These are phyloP conservation scores for Caenorhabditis briggsae DNA, from an alignment of 1,140 invertebrate species.

Conservation along the genomic window DNA sequence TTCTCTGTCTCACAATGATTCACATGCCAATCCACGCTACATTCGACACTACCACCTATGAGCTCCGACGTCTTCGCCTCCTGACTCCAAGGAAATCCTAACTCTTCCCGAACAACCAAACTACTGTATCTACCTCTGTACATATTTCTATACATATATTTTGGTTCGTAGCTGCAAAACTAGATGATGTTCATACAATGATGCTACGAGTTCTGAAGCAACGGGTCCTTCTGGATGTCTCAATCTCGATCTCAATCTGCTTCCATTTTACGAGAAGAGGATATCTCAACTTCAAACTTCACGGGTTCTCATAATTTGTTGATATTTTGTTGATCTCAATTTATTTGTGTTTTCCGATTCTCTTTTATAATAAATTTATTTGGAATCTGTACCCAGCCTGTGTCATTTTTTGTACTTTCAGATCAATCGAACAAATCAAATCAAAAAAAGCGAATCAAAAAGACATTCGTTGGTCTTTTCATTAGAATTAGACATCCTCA, in stretches of 20 bases:
- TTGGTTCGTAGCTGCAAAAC: slow-evolving; percentile 1
- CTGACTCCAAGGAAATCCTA: neutral
- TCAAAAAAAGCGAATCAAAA: neutral
- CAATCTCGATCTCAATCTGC: neutral
- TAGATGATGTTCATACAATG: neutral
- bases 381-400: neutral
- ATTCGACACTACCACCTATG: slow-evolving; percentile 19
- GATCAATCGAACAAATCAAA: neutral
- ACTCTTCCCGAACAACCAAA: neutral
- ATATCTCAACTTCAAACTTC: neutral
- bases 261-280: neutral
- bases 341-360: neutral
- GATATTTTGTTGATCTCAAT: slow-evolving; percentile 21
- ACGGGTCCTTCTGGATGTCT: neutral
- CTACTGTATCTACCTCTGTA: slow-evolving; percentile 16
- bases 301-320: neutral
- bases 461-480: neutral
- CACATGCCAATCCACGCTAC: slow-evolving; percentile 33
- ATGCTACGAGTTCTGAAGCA: neutral
- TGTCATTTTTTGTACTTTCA: neutral
- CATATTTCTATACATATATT: slow-evolving; percentile 16
- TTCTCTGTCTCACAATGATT: neutral
- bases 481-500: neutral
- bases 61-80: slow-evolving; percentile 16
- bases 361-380: slow-evolving; percentile 24